Evolutionary conservation across 2,888 invertebrate genomes (phyloP), one percentile per base, ranked within the genome.

Genomic region (Gonocerus acuteangulatus): DNA sequence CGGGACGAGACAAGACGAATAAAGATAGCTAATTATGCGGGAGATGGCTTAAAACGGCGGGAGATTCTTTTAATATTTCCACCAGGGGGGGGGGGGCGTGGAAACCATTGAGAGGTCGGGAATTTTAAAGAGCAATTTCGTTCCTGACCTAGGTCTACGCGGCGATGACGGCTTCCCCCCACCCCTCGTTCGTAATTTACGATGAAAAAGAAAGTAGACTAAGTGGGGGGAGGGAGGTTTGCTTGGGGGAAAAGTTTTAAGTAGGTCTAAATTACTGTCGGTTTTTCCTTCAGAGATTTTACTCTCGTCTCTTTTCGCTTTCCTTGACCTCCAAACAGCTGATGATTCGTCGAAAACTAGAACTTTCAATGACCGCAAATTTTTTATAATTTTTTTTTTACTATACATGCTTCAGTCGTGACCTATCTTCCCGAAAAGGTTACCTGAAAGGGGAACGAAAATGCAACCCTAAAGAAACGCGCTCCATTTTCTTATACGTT

Each of bases 91-190:
- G 39, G 39, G 39, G 39, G 4, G 39, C 4, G n/a, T 9, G 39
- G 39, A 9, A 27, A 9, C 9, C 27, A 27, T 27, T 27, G 27
- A 27, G 27, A 27, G 39, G 39, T 65, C 62, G 63, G 60, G 66
- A 66, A 66, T 66, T 66, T 66, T 66, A 66, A 66, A 66, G 66
- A 66, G 65, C 65, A 66, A 66, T 66, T 66, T 65, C 48, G 61
- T 48, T 59, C 66, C 62, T 62, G 66, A 66, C 66, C 66, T 66
- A 66, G 65, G 65, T 62, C 51, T 65, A 66, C 66, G 63, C 60
- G 57, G 47, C 36, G 57, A 57, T 57, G 57, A 57, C 47, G 57
- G 32, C 57, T 22, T 22, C 44, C 44, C 39, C 39, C 15, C 39
- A 39, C 39, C 39, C 3, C 39, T 32, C 32, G 6, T 11, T 57